Conservation (phyloP, 1,140 invertebrate species). For the Papilio xuthus region DNA sequence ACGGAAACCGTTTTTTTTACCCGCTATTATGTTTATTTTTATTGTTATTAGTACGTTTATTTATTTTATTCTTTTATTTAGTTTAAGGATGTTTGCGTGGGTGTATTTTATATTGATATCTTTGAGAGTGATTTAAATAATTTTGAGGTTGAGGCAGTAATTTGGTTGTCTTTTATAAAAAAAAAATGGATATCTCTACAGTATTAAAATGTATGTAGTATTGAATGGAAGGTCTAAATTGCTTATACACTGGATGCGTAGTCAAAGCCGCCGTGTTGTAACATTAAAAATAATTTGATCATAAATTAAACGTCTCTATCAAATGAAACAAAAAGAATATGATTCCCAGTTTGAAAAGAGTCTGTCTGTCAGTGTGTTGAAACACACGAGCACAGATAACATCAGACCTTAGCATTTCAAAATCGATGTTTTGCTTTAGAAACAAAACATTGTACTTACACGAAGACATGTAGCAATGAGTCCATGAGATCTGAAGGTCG, state of each 20-base stretch:
- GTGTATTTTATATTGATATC: background rate
- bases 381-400: slow-evolving; percentile 19
- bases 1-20: background rate
- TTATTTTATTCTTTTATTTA: background rate
- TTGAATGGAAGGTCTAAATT: background rate
- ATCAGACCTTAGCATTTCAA: slow-evolving; percentile 37
- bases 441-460: slow-evolving; percentile 29
- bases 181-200: background rate
- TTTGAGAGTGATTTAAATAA: background rate
- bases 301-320: slow-evolving; percentile 32
- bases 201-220: background rate
- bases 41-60: background rate
- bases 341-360: slow-evolving; percentile 25
- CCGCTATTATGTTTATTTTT: slow-evolving; percentile 10
- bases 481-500: slow-evolving; percentile 25
- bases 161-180: background rate
- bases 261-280: background rate
- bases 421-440: slow-evolving; percentile 34
- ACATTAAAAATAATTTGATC: background rate
- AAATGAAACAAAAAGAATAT: slow-evolving; percentile 27
- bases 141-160: background rate
- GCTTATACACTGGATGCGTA: background rate
- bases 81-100: background rate
- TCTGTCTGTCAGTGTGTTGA: slow-evolving; percentile 26
- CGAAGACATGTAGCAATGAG: slow-evolving; percentile 26